phyloP scores from a whole-genome alignment of 1,140 invertebrate genomes.

The Procambarus clarkii region DNA sequence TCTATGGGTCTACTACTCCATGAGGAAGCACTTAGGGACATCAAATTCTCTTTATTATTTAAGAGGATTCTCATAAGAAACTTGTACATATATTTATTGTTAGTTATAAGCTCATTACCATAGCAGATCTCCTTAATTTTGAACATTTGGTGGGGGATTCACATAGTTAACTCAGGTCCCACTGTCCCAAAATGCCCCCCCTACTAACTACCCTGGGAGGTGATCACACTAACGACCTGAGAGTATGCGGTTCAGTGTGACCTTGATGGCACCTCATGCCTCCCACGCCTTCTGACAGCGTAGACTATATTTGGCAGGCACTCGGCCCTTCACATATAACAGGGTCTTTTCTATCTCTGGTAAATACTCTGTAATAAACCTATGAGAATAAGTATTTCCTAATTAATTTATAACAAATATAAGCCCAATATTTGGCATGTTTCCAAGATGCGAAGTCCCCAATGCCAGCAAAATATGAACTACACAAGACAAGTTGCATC shows the following conservation, averaged over 20 bases:
- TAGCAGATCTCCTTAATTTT: constrained; percentile 39
- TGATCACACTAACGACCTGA: constrained; percentile 39
- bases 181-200: constrained; percentile 51
- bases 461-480: constrained; percentile 9
- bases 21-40: constrained; percentile 42
- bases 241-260: constrained; percentile 50
- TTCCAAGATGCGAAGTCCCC: neutral
- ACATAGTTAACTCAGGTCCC: constrained; percentile 16
- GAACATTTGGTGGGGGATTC: constrained; percentile 36
- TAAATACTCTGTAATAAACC: constrained; percentile 29
- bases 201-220: constrained; percentile 39
- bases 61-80: constrained; percentile 22
- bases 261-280: constrained; percentile 58
- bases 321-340: constrained; percentile 12
- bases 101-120: constrained; percentile 7
- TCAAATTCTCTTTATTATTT: constrained; percentile 19
- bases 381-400: constrained; percentile 4
- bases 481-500: constrained; percentile 13
- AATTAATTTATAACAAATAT: constrained; percentile 44
- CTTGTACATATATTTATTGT: constrained; percentile 37
- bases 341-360: constrained; percentile 25
- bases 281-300: constrained; percentile 6
- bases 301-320: constrained; percentile 34
- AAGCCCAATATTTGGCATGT: constrained; percentile 20
- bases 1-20: constrained; percentile 39